Conservation (phyloP, 2,888 invertebrate species). For the Philhelius pedissequus region DNA sequence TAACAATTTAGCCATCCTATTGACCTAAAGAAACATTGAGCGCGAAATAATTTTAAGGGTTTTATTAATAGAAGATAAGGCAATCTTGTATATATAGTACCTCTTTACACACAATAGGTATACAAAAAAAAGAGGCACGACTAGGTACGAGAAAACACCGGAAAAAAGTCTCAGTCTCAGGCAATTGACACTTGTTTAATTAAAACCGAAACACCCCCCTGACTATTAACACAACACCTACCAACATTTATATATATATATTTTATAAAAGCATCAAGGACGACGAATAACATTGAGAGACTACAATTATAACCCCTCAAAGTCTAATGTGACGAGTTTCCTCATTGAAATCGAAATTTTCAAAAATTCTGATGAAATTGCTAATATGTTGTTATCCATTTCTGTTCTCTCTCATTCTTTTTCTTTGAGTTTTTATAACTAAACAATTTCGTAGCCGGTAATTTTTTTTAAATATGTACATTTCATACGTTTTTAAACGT, state of each 20-base stretch:
- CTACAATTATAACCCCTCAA: neutral
- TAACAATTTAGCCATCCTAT: neutral
- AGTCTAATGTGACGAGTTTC: neutral
- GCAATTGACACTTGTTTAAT: neutral
- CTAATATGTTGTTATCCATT: neutral
- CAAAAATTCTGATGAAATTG: slow-evolving; percentile 25
- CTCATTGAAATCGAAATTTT: neutral
- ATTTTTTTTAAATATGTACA: neutral
- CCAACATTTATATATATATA: too few relatives aligned
- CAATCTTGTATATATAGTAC: neutral
- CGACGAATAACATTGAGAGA: slow-evolving; percentile 22
- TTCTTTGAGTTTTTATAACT: neutral
- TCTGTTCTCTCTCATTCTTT: neutral
- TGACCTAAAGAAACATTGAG: slow-evolving; percentile 33
- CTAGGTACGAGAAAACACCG: neutral
- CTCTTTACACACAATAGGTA: neutral
- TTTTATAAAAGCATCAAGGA: slow-evolving; percentile 9
- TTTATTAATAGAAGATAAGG: neutral
- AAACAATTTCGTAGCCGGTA: slow-evolving; percentile 19
- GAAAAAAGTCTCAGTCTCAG: neutral
- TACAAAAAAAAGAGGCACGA: neutral
- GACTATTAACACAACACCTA: too few relatives aligned
- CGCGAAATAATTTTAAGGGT: slow-evolving; percentile 7
- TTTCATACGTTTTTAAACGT: slow-evolving; percentile 23
- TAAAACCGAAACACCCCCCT: neutral